Evolutionary conservation across 2,113 vertebrate genomes (phyloP), one percentile per base, ranked within the genome.

Genomic region (Phalacrocorax brasilianus): DNA sequence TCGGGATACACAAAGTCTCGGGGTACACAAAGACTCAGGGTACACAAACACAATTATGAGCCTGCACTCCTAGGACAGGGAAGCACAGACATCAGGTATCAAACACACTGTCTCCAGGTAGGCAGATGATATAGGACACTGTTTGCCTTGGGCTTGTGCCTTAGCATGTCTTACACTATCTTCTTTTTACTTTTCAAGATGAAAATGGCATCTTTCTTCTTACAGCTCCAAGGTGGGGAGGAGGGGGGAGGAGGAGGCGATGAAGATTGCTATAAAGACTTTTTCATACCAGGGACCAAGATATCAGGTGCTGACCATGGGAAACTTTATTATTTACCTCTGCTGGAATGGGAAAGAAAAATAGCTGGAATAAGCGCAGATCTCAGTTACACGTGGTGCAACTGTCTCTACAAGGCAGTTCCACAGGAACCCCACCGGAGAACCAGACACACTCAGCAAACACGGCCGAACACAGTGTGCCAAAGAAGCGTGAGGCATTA

Each of bases 331-430:
- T 93, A 85, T 83, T 88, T 90, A 81, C 75, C 42, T 91, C 62
- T 93, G 80, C 28, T 89, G 80, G 56, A 91, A 93, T 30, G 44
- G 56, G 52, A 81, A 86, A 81, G 33, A 13, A 86, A 89, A 85
- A 89, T 14, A 95, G 21, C n/a, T 91, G 83, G 52, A 72, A 78
- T 40, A 89, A 81, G 75, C 40, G 61, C 47, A 58, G 66, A 16
- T 85, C 78, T 88, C 0, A 0, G 38, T 74, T 47, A 59, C 14
- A 12, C 0, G 0, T 3, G 3, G 63, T 67, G 38, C 65, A 83
- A 49, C 52, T 80, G 47, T 55, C 68, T 71, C 8, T 27, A 77
- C 0, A 3, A 86, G 71, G 3, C 2, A 83, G 52, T 53, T 93
- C 79, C 63, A 40, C 4, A 24, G 79, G 88, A 92, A 88, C 74